Conservation (phyloP, 2,797 vertebrate genomes). For the Enoplosus armatus region DNA sequence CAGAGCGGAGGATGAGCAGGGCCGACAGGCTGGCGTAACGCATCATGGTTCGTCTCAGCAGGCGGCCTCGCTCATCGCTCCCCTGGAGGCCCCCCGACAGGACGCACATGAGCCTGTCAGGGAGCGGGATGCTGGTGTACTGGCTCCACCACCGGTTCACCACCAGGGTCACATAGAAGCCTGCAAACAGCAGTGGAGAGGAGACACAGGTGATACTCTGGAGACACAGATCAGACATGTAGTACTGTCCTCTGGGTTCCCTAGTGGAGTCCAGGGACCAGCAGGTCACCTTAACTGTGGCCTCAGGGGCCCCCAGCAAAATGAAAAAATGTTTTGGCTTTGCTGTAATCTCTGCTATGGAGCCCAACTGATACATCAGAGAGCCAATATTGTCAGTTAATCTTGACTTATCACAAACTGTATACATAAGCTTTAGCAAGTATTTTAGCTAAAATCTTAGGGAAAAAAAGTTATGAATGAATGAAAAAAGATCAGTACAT, state of each 20-base stretch:
- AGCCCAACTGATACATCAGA: neutral
- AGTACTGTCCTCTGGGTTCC: neutral
- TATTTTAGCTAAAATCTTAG: no score
- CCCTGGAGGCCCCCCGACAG: conserved; percentile 89
- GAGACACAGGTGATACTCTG: neutral
- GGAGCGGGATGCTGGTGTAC: conserved; percentile 90
- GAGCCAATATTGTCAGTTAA: neutral
- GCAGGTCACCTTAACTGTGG: neutral
- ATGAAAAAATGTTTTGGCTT: neutral
- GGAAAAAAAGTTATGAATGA: no score
- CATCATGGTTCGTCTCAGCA: conserved; percentile 91
- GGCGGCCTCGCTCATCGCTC: conserved; percentile 87
- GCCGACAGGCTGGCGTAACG: conserved; percentile 89
- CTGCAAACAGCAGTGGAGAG: conserved; percentile 67
- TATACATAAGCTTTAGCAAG: neutral
- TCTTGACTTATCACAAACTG: neutral
- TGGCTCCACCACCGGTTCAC: conserved; percentile 95
- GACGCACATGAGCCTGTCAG: conserved; percentile 89
- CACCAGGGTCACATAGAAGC: conserved; percentile 93
- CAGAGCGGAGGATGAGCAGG: conserved; percentile 90
- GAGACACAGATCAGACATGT: neutral
- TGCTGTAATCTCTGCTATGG: neutral
- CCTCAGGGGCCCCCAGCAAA: neutral
- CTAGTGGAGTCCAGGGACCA: neutral
- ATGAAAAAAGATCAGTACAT: no score